Percentiles rank a stretch among this genome's conserved stretches.
Conservation (phyloP, 1,140 invertebrate species). For the Macrobrachium nipponense region DNA sequence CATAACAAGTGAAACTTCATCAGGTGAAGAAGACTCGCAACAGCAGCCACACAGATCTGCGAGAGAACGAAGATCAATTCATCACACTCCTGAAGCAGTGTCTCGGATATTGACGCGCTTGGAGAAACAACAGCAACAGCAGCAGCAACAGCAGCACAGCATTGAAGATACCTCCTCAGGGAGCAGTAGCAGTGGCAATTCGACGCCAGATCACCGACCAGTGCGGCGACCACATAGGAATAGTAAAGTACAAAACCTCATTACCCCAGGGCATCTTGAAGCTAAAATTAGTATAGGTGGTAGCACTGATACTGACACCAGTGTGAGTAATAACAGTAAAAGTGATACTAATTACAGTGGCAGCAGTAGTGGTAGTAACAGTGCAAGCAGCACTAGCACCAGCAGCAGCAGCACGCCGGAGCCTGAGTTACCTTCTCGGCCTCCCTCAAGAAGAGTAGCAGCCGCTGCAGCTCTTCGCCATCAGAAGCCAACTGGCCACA, state of each 20-base stretch:
- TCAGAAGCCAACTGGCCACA: constrained; percentile 27
- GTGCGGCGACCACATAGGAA: constrained; percentile 21
- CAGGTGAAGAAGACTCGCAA: constrained; percentile 36
- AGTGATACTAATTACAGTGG: neutral
- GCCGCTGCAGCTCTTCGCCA: constrained; percentile 37
- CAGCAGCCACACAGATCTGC: neutral
- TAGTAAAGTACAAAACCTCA: constrained; percentile 25
- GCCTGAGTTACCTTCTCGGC: constrained; percentile 24
- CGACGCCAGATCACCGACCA: constrained; percentile 38
- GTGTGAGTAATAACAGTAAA: constrained; percentile 5
- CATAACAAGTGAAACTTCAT: constrained; percentile 47
- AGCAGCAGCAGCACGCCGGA: constrained; percentile 39
- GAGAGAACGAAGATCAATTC: neutral
- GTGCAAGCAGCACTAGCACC: constrained; percentile 26
- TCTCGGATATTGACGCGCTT: constrained; percentile 21
- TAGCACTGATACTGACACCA: neutral
- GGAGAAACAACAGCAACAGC: constrained; percentile 1
- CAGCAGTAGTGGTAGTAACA: constrained; percentile 28
- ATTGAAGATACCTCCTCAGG: constrained; percentile 27
- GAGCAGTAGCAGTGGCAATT: constrained; percentile 33
- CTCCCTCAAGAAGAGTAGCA: constrained; percentile 16
- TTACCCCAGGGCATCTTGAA: constrained; percentile 1
- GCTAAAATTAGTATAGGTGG: too few relatives aligned
- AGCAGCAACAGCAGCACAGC: constrained; percentile 20
- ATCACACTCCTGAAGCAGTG: constrained; percentile 6